These are phyloP conservation scores for Zhengitettix transpicula DNA, from an alignment of 2,888 invertebrate genomes.

Conservation along the genomic window DNA sequence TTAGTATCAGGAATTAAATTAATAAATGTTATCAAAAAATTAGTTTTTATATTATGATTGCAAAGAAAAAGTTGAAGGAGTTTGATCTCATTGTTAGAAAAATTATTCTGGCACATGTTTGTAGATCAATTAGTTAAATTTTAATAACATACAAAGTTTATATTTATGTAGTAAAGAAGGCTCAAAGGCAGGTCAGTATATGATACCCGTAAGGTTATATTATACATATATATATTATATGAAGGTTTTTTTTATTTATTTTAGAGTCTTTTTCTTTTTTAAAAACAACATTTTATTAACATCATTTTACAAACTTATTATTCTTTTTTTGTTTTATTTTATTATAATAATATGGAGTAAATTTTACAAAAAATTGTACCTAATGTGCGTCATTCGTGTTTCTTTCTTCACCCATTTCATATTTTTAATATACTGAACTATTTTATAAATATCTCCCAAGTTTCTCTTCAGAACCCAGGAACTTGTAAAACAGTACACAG, in stretches of 20 bases:
- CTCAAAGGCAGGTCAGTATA: background rate
- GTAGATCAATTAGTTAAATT: too few species aligned
- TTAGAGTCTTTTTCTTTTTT: slow-evolving; percentile 11
- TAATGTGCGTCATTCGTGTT: slow-evolving; percentile 13
- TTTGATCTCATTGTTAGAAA: too few species aligned
- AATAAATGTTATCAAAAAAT: too few species aligned
- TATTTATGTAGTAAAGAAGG: too few species aligned
- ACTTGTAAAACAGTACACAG: slow-evolving; percentile 9
- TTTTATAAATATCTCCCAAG: slow-evolving; percentile 7
- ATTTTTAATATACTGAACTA: slow-evolving; percentile 5
- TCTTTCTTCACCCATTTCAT: slow-evolving; percentile 8
- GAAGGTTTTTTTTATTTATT: slow-evolving; percentile 8
- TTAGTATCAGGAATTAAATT: too few species aligned
- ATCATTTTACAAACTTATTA: slow-evolving; percentile 18
- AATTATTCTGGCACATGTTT: too few species aligned
- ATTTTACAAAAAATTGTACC: slow-evolving; percentile 14
- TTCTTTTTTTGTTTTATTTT: slow-evolving; percentile 11
- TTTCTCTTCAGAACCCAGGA: slow-evolving; percentile 7
- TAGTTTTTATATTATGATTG: too few species aligned
- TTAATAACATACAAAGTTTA: too few species aligned
- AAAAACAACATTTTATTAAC: slow-evolving; percentile 16
- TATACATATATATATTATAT: slow-evolving; percentile 8
- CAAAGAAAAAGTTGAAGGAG: too few species aligned
- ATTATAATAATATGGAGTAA: slow-evolving; percentile 12
- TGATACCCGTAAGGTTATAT: slow-evolving; percentile 9